A percentile compares a stretch with the other conserved stretches of the same genome.
These are phyloP conservation scores for Trachelus tabidus DNA, from an alignment of 2,888 invertebrate species.

Conservation along the genomic window DNA sequence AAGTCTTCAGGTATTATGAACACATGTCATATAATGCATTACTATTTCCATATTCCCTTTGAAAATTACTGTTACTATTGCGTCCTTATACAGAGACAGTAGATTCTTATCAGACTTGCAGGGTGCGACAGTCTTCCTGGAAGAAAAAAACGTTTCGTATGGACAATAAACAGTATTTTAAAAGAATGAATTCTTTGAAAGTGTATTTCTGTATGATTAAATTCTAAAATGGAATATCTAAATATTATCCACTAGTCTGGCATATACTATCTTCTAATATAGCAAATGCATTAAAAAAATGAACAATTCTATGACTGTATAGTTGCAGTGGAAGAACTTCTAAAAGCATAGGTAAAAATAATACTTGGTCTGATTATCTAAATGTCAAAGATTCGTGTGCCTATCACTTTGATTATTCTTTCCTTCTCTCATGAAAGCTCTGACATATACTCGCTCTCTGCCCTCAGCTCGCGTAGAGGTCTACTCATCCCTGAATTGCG, in stretches of 20 bases:
- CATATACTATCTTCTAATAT: neutral
- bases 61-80: no score
- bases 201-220: neutral
- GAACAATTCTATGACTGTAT: neutral
- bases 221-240: neutral
- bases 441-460: neutral
- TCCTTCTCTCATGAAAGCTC: neutral
- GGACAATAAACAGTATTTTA: neutral
- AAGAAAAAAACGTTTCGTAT: no score
- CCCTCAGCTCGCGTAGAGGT: neutral
- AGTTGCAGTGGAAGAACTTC: neutral
- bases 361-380: neutral
- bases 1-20: no score
- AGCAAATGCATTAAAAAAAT: neutral
- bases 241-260: neutral
- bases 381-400: neutral
- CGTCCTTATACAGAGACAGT: no score
- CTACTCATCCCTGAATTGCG: conserved; percentile 1
- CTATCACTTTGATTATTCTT: neutral
- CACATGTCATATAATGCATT: no score
- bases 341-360: neutral
- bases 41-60: no score
- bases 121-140: no score
- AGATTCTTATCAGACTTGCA: no score
- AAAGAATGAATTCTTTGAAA: neutral